Evolutionary conservation across 2,113 vertebrate species (phyloP).

Genomic region (Xenopus borealis): DNA sequence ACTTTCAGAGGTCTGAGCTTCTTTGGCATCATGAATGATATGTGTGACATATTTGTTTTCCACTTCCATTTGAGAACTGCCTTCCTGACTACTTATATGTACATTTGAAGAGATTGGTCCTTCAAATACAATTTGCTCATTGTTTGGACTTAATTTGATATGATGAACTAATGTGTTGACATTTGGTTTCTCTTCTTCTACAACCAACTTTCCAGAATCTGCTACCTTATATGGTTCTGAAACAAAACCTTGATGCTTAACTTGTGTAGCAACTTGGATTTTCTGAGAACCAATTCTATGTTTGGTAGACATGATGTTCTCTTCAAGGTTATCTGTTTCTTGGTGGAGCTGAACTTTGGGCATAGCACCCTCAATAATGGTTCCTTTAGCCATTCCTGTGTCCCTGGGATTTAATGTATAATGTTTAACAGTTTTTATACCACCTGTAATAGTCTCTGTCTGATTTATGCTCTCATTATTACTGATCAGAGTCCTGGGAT

Average conservation of each 20-base stretch:
- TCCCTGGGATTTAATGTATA: slow-evolving; percentile 51
- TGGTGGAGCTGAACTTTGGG: slow-evolving; percentile 13
- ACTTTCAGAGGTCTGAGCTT: slow-evolving; percentile 44
- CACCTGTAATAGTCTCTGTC: background rate
- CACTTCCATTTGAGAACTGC: slow-evolving; percentile 28
- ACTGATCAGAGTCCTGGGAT: background rate
- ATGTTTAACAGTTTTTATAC: slow-evolving; percentile 51
- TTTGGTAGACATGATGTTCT: slow-evolving; percentile 36
- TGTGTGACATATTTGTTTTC: slow-evolving; percentile 52
- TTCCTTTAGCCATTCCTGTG: slow-evolving; percentile 52
- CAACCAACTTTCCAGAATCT: slow-evolving; percentile 30
- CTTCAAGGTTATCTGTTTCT: slow-evolving; percentile 45
- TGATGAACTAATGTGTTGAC: slow-evolving; percentile 51
- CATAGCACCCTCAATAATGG: slow-evolving; percentile 44
- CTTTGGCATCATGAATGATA: slow-evolving; percentile 49
- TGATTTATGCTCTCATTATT: slow-evolving; percentile 18
- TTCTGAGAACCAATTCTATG: slow-evolving; percentile 33
- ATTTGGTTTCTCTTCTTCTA: slow-evolving; percentile 41
- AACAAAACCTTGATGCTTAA: slow-evolving; percentile 45
- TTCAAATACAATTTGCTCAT: slow-evolving; percentile 50
- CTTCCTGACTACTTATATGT: slow-evolving; percentile 11
- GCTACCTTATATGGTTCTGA: slow-evolving; percentile 34
- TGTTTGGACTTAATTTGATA: slow-evolving; percentile 42
- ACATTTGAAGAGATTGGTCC: slow-evolving; percentile 37
- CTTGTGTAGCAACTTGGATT: slow-evolving; percentile 44